Conservation (phyloP, 2,888 invertebrate genomes). For the Tromatobia lineatoria region DNA sequence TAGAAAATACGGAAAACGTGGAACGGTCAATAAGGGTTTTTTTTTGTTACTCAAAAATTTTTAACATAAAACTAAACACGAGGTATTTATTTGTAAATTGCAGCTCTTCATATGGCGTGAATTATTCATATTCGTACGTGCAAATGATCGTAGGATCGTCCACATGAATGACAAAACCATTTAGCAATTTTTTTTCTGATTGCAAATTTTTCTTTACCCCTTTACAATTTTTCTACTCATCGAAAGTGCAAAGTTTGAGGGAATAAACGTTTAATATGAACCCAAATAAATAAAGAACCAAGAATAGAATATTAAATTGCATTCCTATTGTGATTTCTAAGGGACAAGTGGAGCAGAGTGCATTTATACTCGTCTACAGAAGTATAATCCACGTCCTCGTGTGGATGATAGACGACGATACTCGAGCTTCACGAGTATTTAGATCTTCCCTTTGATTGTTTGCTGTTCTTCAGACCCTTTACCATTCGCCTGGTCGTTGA, state of each 20-base stretch:
- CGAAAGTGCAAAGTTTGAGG: background rate
- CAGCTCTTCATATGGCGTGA: too few species aligned
- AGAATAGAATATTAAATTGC: conserved; percentile 23
- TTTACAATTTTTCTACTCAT: background rate
- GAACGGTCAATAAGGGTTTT: too few species aligned
- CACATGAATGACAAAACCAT: background rate
- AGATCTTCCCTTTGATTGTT: conserved; percentile 16
- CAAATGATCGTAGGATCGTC: too few species aligned
- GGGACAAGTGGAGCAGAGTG: background rate
- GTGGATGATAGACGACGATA: conserved; percentile 9
- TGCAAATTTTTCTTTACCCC: background rate
- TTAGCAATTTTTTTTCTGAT: background rate
- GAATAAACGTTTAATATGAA: background rate
- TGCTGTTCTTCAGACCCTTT: conserved; percentile 10
- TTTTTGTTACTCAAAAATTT: too few species aligned
- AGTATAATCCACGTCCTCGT: conserved; percentile 3
- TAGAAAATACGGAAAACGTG: too few species aligned
- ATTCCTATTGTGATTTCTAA: background rate
- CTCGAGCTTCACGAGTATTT: conserved; percentile 14
- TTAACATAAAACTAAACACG: too few species aligned
- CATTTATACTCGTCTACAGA: background rate
- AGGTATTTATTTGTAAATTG: too few species aligned
- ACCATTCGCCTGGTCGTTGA: background rate
- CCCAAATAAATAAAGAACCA: background rate
- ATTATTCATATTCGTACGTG: too few species aligned